Evolutionary conservation across 2,888 invertebrate genomes (phyloP), one percentile per base, ranked within the genome.

Genomic region (Noctua comes): DNA sequence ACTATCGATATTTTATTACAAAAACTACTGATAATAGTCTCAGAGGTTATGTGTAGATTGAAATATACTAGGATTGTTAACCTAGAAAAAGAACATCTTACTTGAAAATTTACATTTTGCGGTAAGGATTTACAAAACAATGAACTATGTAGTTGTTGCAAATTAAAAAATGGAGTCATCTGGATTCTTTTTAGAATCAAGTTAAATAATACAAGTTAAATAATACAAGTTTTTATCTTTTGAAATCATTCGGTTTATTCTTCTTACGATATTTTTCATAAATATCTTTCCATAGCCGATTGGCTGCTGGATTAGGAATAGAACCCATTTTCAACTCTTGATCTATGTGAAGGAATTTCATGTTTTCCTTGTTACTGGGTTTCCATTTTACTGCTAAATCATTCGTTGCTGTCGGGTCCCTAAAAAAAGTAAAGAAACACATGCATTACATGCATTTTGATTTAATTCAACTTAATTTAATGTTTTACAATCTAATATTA

Each of bases 391-490:
- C 64, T 59, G 77, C 79, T 7, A 89, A 70, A 54, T 77, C 64
- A 88, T 36, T 88, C 40, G 27, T 88, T 68, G 93, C 93, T 4
- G 94, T 94, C 1, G 95, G 95, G 68, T 95, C 79, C 36, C 95
- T 96, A 91, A 64, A 92, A 93, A 76, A 36, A 75, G 16, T n/a
- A 64, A 54, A 40, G 0, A 66, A 48, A 24, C n/a, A n/a, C n/a
- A 31, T 16, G n/a, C 7, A 21, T 31, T 46, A 31, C 13, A 36
- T 16, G 24, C 13, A 36, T 16, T 31, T 31, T 48, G 16, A 16
- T 31, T 31, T 10, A 10, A 5, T 69, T 36, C 1, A 36, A 36
- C 21, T 64, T 64, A 7, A 43, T n/a, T n/a, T 18, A 43, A 43
- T 43, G 40, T 43, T 40, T 31, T 16, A n/a, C 7, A 2, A 18